Percentiles rank a stretch among this genome's conserved stretches.
phyloP scores from a whole-genome alignment of 2,888 invertebrate genomes.

The Ormyrus pomaceus region DNA sequence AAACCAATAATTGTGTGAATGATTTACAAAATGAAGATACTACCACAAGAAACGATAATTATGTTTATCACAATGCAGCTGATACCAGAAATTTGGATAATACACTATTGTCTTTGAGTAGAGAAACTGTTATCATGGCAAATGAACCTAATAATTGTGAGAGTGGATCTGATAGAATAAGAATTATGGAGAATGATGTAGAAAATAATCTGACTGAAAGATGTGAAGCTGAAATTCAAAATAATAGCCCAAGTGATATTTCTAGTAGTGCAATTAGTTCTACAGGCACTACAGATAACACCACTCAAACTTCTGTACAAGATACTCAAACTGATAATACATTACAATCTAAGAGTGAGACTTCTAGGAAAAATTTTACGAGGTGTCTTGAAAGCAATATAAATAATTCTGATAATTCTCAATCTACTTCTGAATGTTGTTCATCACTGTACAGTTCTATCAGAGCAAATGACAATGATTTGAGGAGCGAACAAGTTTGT shows the following conservation, averaged over 20 bases:
- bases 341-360: constrained; percentile 43
- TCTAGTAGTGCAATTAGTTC: constrained; percentile 33
- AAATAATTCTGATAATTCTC: constrained; percentile 51
- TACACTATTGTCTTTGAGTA: constrained; percentile 29
- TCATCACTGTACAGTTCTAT: constrained; percentile 32
- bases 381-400: constrained; percentile 53
- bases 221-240: constrained; percentile 45
- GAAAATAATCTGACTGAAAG: constrained; percentile 56
- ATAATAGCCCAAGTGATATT: constrained; percentile 23
- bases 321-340: constrained; percentile 50
- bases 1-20: constrained; percentile 52
- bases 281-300: constrained; percentile 48
- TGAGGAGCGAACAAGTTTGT: constrained; percentile 49
- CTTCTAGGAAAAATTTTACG: constrained; percentile 51
- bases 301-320: constrained; percentile 55
- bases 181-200: constrained; percentile 53
- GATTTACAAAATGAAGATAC: constrained; percentile 48
- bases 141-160: constrained; percentile 52
- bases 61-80: constrained; percentile 39
- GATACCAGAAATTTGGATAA: constrained; percentile 54
- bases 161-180: constrained; percentile 25
- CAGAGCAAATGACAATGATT: constrained; percentile 41
- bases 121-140: constrained; percentile 53
- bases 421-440: constrained; percentile 41
- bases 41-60: constrained; percentile 53